Conservation (phyloP, 1,140 invertebrate genomes). For the Calosoma granatense region DNA sequence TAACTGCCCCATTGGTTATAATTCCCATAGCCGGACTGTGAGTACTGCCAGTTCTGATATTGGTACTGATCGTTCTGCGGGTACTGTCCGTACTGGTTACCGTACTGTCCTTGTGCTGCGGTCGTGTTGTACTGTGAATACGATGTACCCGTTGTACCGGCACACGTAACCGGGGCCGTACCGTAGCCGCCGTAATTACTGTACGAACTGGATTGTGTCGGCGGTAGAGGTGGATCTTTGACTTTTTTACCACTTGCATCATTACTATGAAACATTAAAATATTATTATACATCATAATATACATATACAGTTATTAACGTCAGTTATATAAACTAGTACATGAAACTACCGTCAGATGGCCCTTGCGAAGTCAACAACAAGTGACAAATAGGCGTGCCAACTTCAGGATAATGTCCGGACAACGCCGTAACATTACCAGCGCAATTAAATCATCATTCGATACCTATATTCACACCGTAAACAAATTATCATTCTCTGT, state of each 20-base stretch:
- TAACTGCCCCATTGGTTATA: constrained; percentile 57
- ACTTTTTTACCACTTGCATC: constrained; percentile 22
- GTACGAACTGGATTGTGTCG: constrained; percentile 33
- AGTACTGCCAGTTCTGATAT: constrained; percentile 59
- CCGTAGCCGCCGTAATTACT: constrained; percentile 42
- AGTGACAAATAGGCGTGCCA: too few relatives aligned
- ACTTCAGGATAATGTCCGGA: not conserved
- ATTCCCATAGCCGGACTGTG: constrained; percentile 48
- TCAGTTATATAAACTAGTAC: not conserved
- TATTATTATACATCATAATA: not conserved
- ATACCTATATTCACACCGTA: not conserved
- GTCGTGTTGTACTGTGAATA: constrained; percentile 42
- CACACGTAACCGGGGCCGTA: constrained; percentile 36
- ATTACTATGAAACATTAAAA: constrained; percentile 16
- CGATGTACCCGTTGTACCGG: constrained; percentile 31
- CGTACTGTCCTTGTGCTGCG: constrained; percentile 39
- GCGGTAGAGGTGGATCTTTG: constrained; percentile 36
- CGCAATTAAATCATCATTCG: not conserved
- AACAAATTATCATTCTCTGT: not conserved
- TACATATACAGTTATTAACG: not conserved
- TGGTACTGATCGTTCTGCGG: constrained; percentile 51
- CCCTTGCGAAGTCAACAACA: not conserved
- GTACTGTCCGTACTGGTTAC: constrained; percentile 40
- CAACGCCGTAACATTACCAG: not conserved
- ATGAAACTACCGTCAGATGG: not conserved